Percentiles rank a stretch among this genome's conserved stretches.
These are phyloP conservation scores for Leptopilina drosophilae DNA, from an alignment of 2,888 invertebrate species.

Conservation along the genomic window DNA sequence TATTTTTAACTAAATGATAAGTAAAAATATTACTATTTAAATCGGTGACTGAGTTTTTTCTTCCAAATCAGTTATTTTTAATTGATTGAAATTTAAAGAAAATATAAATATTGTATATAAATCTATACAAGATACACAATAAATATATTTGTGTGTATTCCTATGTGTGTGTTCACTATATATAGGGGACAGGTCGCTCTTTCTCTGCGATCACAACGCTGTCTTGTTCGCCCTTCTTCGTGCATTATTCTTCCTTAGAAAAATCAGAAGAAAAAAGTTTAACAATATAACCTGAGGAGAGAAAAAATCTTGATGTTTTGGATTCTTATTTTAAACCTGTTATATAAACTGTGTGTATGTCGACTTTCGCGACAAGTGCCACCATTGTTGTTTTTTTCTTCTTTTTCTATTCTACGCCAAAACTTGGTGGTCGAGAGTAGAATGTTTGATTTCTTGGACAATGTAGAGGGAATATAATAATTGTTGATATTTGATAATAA, in stretches of 20 bases:
- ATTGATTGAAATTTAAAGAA: no score
- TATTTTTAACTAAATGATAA: no score
- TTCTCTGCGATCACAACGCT: conserved; percentile 51
- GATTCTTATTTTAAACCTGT: conserved; percentile 35
- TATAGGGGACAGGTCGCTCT: conserved; percentile 45
- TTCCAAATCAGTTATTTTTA: no score
- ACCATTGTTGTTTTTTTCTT: conserved; percentile 47
- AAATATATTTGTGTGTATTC: no score
- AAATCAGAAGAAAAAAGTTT: no score
- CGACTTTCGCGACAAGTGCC: conserved; percentile 64
- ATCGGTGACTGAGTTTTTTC: no score
- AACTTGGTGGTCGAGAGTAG: conserved; percentile 36
- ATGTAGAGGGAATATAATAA: no score
- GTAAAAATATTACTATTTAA: no score
- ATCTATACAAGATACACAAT: no score
- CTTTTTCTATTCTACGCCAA: background rate
- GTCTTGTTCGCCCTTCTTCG: conserved; percentile 24
- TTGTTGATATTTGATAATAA: no score
- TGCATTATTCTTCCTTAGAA: background rate
- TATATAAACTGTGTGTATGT: conserved; percentile 13
- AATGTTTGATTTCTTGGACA: background rate
- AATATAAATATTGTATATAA: no score
- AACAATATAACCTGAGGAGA: background rate
- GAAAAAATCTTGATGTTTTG: conserved; percentile 42
- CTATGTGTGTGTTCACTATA: background rate